phyloP scores from a whole-genome alignment of 2,888 invertebrate species.

The Mythimna impura region DNA sequence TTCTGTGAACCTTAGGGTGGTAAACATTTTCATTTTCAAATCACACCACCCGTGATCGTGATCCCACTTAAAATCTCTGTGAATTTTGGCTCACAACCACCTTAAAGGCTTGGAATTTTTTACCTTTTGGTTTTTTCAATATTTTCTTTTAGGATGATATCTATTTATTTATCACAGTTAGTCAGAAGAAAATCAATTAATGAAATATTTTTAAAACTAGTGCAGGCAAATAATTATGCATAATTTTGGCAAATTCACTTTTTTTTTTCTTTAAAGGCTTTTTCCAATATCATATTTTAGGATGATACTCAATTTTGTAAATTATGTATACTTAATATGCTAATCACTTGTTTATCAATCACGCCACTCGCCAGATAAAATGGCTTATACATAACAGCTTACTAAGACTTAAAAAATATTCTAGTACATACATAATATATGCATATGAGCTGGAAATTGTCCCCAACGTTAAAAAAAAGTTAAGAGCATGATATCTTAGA shows the following conservation, averaged over 20 bases:
- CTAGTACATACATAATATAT: neutral
- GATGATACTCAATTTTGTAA: neutral
- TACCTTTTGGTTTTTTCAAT: slow-evolving; percentile 8
- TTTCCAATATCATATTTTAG: slow-evolving; percentile 11
- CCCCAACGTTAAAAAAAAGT: neutral
- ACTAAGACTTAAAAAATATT: neutral
- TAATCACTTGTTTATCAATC: slow-evolving; percentile 48
- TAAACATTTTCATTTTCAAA: neutral
- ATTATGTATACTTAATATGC: neutral
- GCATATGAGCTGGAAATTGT: neutral
- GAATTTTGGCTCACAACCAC: slow-evolving; percentile 4
- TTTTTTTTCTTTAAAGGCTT: neutral
- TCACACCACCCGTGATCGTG: neutral
- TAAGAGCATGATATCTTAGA: neutral
- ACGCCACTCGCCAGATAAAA: slow-evolving; percentile 22
- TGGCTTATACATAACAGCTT: neutral
- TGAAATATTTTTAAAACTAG: no score
- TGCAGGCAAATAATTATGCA: no score
- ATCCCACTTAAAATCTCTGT: neutral
- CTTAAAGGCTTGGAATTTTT: neutral
- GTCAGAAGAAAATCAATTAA: no score
- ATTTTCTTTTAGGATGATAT: neutral
- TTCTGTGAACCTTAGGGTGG: no score
- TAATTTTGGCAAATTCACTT: no score
- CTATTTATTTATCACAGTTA: no score